Percentiles rank a stretch among this genome's conserved stretches.
These are phyloP conservation scores for Astatotilapia flaviijosephi DNA, from an alignment of 2,113 vertebrate genomes.

Conservation along the genomic window DNA sequence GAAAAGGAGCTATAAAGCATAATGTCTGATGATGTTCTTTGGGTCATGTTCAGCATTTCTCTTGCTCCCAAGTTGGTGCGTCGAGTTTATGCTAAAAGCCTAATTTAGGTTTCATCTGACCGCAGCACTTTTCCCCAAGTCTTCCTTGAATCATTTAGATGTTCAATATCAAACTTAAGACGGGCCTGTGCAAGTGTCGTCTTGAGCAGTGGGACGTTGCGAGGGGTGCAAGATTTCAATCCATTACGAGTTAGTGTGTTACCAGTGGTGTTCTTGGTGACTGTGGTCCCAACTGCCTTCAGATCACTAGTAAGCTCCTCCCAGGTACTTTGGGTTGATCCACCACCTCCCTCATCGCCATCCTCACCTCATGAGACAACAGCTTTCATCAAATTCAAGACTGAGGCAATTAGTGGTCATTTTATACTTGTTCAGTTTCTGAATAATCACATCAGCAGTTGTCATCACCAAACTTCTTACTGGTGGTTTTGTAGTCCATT, in stretches of 20 bases:
- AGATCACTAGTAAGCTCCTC: not conserved
- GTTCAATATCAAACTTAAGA: not conserved
- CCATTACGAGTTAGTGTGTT: not conserved
- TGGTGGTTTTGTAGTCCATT: not conserved
- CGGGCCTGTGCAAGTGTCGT: not conserved
- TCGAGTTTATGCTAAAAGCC: not conserved
- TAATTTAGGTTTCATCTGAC: not conserved
- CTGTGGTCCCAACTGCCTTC: not conserved
- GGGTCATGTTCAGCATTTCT: not conserved
- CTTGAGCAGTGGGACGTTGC: not conserved
- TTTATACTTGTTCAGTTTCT: not conserved
- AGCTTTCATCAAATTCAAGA: not conserved
- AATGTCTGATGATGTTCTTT: not conserved
- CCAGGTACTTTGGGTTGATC: not conserved
- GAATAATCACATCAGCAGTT: not conserved
- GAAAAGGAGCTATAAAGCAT: not conserved
- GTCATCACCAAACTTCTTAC: not conserved
- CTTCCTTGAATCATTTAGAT: not conserved
- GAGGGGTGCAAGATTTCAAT: not conserved
- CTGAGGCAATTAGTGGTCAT: not conserved
- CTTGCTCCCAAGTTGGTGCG: not conserved
- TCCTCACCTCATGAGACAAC: not conserved
- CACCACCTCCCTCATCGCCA: not conserved
- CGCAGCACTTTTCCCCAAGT: not conserved
- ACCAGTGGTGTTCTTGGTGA: not conserved